Evolutionary conservation across 1,140 invertebrate genomes (phyloP).

Genomic region (Melanaphis sacchari): DNA sequence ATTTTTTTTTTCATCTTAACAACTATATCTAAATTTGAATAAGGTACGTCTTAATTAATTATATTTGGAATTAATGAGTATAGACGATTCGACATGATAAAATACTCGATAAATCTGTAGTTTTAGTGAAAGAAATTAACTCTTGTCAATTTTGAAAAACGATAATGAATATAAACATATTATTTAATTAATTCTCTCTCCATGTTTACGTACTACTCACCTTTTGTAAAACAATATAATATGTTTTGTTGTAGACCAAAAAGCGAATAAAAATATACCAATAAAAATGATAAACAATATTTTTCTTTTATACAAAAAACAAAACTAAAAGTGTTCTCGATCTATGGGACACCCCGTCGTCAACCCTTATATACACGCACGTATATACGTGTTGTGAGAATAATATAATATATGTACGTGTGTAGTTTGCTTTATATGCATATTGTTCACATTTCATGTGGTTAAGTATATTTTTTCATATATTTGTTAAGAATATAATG

Average conservation of each 20-base stretch:
- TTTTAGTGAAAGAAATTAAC: background rate
- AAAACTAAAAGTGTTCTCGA: background rate
- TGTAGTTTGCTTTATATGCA: background rate
- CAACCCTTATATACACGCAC: background rate
- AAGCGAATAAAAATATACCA: background rate
- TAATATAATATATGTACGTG: background rate
- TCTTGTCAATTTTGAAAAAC: background rate
- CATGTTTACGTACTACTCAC: background rate
- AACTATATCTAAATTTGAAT: background rate
- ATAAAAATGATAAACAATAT: background rate
- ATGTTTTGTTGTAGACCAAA: background rate
- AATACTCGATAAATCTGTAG: background rate
- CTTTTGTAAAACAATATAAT: background rate
- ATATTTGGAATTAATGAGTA: background rate
- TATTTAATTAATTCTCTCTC: background rate
- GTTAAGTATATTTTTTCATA: constrained; percentile 4
- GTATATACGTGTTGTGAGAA: background rate
- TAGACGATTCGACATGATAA: background rate
- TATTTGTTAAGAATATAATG: background rate
- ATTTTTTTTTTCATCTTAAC: background rate
- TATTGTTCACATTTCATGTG: background rate
- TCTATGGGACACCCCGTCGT: background rate
- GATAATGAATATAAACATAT: background rate
- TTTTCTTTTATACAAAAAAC: background rate
- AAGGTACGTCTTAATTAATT: background rate